Percentiles rank a stretch among this genome's conserved stretches.
Conservation (phyloP, 2,113 vertebrate species). For the Spea bombifrons region DNA sequence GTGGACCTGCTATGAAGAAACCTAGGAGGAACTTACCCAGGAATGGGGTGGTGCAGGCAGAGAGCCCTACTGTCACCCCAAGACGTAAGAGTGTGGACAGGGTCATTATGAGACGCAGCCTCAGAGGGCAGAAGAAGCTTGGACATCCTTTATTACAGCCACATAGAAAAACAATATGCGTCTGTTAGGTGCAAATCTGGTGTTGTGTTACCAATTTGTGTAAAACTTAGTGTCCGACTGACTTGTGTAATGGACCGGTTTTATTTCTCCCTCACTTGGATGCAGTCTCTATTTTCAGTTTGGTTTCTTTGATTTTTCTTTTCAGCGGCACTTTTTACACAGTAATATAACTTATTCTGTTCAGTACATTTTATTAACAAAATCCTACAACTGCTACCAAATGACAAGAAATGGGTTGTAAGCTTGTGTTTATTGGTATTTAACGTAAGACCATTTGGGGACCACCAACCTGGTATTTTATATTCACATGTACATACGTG, state of each 20-base stretch:
- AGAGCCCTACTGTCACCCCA: conserved; percentile 48
- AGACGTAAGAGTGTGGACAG: conserved; percentile 59
- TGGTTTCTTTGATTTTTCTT: not conserved
- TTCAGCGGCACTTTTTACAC: conserved; percentile 13
- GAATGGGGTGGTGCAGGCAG: conserved; percentile 42
- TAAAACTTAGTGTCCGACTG: not conserved
- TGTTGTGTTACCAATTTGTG: not conserved
- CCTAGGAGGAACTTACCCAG: conserved; percentile 60
- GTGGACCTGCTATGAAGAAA: conserved; percentile 67
- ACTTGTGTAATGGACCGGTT: not conserved
- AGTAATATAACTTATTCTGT: not conserved
- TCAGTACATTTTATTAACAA: too few relatives aligned
- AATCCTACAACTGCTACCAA: not conserved
- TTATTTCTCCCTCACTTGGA: not conserved
- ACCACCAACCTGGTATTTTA: too few relatives aligned
- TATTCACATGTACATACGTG: too few relatives aligned
- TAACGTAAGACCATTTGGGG: too few relatives aligned
- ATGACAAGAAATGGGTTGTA: too few relatives aligned
- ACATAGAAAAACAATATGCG: conserved; percentile 72
- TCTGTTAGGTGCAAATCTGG: conserved; percentile 61
- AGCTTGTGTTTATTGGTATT: too few relatives aligned
- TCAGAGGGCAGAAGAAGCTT: conserved; percentile 74
- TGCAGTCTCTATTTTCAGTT: conserved; percentile 30
- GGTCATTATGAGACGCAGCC: conserved; percentile 70
- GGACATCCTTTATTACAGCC: conserved; percentile 67